phyloP scores from a whole-genome alignment of 2,797 vertebrate species.

The Rhynchotus rufescens region DNA sequence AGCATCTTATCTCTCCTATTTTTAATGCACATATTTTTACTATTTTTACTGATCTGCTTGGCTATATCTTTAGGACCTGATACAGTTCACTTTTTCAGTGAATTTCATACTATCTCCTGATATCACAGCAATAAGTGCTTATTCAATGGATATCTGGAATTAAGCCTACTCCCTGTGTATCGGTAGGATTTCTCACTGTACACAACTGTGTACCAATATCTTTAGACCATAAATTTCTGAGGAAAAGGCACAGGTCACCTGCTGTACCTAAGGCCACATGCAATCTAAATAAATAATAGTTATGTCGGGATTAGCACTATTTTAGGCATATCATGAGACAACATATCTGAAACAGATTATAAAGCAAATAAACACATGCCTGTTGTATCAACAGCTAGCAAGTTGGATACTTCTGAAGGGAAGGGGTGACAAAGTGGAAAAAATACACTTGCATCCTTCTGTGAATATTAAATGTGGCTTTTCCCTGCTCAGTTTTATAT shows the following conservation, averaged over 20 bases:
- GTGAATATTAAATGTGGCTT: constrained; percentile 27
- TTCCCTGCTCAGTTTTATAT: constrained; percentile 41
- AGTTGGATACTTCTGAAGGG: constrained; percentile 5
- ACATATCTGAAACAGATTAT: background rate
- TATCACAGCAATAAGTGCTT: background rate
- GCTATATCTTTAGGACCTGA: background rate
- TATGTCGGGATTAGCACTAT: background rate
- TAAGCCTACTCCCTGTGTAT: background rate
- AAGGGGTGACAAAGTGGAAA: constrained; percentile 21
- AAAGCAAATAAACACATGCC: background rate
- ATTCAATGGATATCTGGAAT: background rate
- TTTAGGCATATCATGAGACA: background rate
- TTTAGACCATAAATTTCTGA: background rate
- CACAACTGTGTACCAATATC: background rate
- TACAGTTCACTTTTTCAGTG: background rate
- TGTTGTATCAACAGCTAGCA: background rate
- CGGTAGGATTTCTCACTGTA: background rate
- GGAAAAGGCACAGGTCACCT: background rate
- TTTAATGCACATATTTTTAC: background rate
- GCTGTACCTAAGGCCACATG: background rate
- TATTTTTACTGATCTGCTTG: background rate
- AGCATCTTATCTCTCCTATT: background rate
- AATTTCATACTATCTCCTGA: background rate
- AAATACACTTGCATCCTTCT: constrained; percentile 15
- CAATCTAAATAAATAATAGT: background rate